A percentile compares a stretch with the other conserved stretches of the same genome.
Conservation (phyloP, 2,113 vertebrate genomes). For the Tychaedon coryphoeus region DNA sequence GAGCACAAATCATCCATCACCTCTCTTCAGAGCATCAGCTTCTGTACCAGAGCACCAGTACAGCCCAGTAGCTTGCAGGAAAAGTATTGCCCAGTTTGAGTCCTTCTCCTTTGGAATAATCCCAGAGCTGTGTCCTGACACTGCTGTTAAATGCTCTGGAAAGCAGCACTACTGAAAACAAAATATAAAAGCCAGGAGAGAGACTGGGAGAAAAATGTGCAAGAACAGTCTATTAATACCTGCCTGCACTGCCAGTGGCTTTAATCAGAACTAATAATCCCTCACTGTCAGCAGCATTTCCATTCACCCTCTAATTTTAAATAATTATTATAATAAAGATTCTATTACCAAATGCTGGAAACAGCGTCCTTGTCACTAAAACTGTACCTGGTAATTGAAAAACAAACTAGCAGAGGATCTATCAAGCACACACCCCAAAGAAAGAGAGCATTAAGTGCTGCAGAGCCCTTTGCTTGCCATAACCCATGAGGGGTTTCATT, state of each 20-base stretch:
- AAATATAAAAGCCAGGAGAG: background rate
- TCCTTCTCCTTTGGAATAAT: background rate
- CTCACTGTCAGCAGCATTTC: slow-evolving; percentile 22
- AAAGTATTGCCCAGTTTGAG: background rate
- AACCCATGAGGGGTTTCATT: background rate
- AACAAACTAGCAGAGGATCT: background rate
- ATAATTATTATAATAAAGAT: slow-evolving; percentile 50
- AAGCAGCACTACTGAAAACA: background rate
- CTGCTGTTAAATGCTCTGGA: background rate
- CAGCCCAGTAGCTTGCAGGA: background rate
- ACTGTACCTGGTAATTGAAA: background rate
- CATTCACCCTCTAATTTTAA: slow-evolving; percentile 20
- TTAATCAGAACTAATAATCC: slow-evolving; percentile 42
- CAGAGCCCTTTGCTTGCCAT: background rate
- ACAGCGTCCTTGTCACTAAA: background rate
- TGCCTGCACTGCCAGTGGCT: background rate
- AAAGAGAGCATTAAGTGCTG: background rate
- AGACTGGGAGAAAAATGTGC: background rate
- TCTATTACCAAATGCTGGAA: background rate
- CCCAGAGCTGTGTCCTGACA: background rate
- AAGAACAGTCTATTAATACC: slow-evolving; percentile 7
- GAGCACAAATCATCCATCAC: background rate
- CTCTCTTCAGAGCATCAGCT: background rate
- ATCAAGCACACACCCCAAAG: background rate
- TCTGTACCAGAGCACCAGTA: background rate